Conservation (phyloP, 2,888 invertebrate species). For the Thecocarcelia acutangulata region DNA sequence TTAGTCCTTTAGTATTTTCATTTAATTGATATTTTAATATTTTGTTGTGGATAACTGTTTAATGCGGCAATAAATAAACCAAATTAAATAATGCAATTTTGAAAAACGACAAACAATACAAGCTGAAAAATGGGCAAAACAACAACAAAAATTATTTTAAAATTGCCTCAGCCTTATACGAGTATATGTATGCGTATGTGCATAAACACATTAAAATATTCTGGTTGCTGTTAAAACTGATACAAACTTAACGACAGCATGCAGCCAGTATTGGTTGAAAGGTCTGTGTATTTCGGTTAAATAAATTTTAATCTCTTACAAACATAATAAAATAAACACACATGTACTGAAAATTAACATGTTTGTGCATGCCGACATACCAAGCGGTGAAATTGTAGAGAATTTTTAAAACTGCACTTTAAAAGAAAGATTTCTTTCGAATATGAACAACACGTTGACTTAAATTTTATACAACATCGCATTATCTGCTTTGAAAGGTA, state of each 20-base stretch:
- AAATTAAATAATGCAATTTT: conserved; percentile 60
- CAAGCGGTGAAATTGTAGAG: too few species aligned
- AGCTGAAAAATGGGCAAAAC: neutral
- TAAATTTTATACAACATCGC: too few species aligned
- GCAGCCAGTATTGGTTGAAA: conserved; percentile 10
- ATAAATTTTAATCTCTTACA: conserved; percentile 33
- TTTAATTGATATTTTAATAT: conserved; percentile 4
- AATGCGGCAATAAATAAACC: conserved; percentile 51
- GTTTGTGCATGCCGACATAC: too few species aligned
- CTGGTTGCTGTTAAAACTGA: conserved; percentile 45
- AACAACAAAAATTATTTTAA: conserved; percentile 38
- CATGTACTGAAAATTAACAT: neutral
- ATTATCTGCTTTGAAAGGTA: too few species aligned
- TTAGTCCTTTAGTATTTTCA: neutral
- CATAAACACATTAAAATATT: conserved; percentile 50
- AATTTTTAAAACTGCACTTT: too few species aligned
- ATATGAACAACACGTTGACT: too few species aligned
- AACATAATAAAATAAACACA: neutral
- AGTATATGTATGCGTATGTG: too few species aligned
- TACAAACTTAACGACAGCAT: conserved; percentile 9
- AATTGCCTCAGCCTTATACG: conserved; percentile 42
- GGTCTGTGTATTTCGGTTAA: conserved; percentile 35
- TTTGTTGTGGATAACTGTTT: neutral
- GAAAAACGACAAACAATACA: conserved; percentile 8
- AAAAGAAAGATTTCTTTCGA: too few species aligned